Base-by-base conservation (phyloP, 2,113 vertebrate genomes). In the Actenoides hombroni region DNA sequence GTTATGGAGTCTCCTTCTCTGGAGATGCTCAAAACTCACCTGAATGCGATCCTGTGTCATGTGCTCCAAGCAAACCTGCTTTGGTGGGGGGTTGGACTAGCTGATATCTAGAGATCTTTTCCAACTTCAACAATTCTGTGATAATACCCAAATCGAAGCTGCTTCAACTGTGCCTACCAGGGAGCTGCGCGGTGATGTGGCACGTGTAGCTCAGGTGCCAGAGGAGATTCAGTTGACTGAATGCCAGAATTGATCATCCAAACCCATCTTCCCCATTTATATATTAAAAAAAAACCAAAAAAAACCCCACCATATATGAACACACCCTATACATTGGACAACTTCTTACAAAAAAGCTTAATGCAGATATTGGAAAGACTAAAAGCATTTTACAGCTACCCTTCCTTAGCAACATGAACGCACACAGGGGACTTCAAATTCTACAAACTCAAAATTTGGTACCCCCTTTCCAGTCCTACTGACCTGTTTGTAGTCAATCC, bases 271-370 rank as follows among this genome's bases (percentile, higher is more conserved):
- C 64, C 90, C 23, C 24, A 14, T 28, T 77, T 71, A 59, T 11
- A 16, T 56, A 90, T 26, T 63, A 71, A 42, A 9, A 63, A 75
- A 63, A 60, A 59, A 31, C 40, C 40, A 24, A 69, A 71, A 37
- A 46, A 15, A 46, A 46, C 7, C 5, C 35, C 14, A 56, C 31
- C n/a, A 3, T 13, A 61, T 21, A 10, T 9, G 8, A 81, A 42
- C 39, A 57, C 2, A 40, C 24, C 5, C 15, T 29, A 5, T 15
- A 59, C 0, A 3, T 2, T 33, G 20, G n/a, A 39, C 9, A 71
- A 39, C 20, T 48, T 33, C 24, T 64, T 49, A 49, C 14, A 54
- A 63, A 69, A 19, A 16, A 3, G 40, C 9, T 26, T 40, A 37
- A 46, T 14, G 21, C 2, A 51, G 9, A 13, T 25, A 33, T 10